Evolutionary conservation across 2,113 vertebrate species (phyloP), one percentile per base, ranked within the genome.

Genomic region (Nipponia nippon): DNA sequence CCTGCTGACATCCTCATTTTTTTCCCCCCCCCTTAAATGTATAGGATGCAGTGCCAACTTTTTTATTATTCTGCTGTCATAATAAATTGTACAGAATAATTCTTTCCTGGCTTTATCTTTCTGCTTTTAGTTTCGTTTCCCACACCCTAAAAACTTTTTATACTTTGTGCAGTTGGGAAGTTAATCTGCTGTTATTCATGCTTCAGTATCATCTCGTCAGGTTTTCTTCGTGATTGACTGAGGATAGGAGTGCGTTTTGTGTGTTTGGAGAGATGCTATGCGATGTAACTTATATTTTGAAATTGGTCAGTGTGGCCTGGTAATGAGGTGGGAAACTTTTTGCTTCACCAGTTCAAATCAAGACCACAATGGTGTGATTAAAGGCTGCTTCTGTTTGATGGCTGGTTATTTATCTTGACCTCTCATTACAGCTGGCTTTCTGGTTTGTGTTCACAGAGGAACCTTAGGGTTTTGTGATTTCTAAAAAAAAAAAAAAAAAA

Each of bases 351-450:
- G 73, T 84, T 89, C 61, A 83, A 92, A 70, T 86, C 53, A 62
- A 86, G 88, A n/a, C 83, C 75, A 22, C 76, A 58, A 0, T 50
- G 76, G 9, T 61, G 42, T 91, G 92, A 96, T 97, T 96, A 95
- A 91, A 97, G 90, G 76, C 61, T 97, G 47, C 65, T 62, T 42
- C 86, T 90, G 16, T 89, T 40, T 87, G 80, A 71, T 92, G 56
- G 46, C 20, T 89, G 49, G 55, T 80, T 81, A 6, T 72, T 20
- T 70, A 11, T 87, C 90, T 44, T 92, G 85, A 84, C 88, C 61
- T 95, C 83, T 97, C 69, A 95, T 92, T 97, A 87, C 21, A 52
- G n/a, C 56, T 92, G 92, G 26, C 80, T 87, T 83, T 92, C 63
- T 83, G 67, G 63, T 47, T 52, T n/a, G 9, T 72, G 36, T 62